Conservation (phyloP, 2,797 vertebrate genomes). For the Hyperoplus lanceolatus region DNA sequence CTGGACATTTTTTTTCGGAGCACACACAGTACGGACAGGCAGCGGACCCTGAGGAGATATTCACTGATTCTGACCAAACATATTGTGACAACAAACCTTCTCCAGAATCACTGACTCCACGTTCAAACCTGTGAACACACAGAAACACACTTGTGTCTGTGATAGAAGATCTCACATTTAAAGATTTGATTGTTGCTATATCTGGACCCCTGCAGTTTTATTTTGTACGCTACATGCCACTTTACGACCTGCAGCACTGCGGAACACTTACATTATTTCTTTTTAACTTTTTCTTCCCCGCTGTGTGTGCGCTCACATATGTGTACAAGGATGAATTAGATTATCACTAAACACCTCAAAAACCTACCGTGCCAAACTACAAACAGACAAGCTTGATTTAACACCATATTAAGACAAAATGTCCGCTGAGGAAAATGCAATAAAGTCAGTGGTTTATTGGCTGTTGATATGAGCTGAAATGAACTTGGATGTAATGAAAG, state of each 20-base stretch:
- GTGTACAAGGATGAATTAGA: constrained; percentile 9
- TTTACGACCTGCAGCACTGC: constrained; percentile 13
- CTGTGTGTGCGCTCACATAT: constrained; percentile 28
- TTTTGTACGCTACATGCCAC: constrained; percentile 24
- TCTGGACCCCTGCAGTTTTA: constrained; percentile 40
- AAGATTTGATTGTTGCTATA: background rate
- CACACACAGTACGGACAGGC: no score
- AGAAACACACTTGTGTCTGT: constrained; percentile 41
- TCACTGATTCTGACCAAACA: no score
- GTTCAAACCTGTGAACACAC: constrained; percentile 30
- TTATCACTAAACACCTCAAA: constrained; percentile 16
- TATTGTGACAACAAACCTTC: no score
- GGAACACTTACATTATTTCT: constrained; percentile 10
- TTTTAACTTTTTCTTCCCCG: constrained; percentile 17
- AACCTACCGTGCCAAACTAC: constrained; percentile 65
- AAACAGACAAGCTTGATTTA: constrained; percentile 24
- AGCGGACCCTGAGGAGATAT: no score
- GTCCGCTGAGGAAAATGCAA: background rate
- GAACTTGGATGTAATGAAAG: constrained; percentile 2
- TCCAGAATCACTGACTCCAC: background rate
- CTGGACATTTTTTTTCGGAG: no score
- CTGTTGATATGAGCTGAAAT: background rate
- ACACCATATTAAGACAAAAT: background rate
- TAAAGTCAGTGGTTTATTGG: background rate
- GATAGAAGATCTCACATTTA: background rate